Evolutionary conservation across 2,113 vertebrate species (phyloP).

Genomic region (Microtus oregoni): DNA sequence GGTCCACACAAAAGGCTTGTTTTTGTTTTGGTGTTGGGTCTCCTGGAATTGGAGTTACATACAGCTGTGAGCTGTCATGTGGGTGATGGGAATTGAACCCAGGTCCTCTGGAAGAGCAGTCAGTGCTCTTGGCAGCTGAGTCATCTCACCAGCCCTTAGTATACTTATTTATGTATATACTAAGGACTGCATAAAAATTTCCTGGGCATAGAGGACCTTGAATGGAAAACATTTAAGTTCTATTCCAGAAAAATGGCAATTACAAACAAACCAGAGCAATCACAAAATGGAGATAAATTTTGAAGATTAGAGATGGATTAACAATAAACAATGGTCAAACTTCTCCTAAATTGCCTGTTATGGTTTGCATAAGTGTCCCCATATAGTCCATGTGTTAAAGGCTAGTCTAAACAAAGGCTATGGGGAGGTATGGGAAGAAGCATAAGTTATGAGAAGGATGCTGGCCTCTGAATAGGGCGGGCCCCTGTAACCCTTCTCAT

Average conservation of each 20-base stretch:
- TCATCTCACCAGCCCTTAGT: background rate
- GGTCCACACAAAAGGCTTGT: background rate
- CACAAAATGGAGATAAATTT: background rate
- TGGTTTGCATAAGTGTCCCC: background rate
- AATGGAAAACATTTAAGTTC: background rate
- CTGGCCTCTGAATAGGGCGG: background rate
- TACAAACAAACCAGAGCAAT: conserved; percentile 43
- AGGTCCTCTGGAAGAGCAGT: background rate
- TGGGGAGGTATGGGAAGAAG: background rate
- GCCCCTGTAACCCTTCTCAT: background rate
- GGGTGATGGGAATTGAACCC: background rate
- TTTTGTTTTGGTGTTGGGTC: background rate
- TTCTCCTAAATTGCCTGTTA: background rate
- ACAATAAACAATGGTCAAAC: background rate
- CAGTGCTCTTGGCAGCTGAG: background rate
- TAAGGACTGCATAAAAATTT: background rate
- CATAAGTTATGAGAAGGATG: background rate
- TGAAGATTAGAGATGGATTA: conserved; percentile 41
- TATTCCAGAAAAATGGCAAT: background rate
- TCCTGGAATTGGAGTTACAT: background rate
- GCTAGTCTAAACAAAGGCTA: background rate
- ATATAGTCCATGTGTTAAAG: background rate
- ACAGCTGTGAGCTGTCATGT: background rate
- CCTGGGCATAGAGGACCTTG: background rate
- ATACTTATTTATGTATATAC: background rate